Base-by-base conservation (phyloP, 2,797 vertebrate species). In the Pipistrellus pipistrellus region DNA sequence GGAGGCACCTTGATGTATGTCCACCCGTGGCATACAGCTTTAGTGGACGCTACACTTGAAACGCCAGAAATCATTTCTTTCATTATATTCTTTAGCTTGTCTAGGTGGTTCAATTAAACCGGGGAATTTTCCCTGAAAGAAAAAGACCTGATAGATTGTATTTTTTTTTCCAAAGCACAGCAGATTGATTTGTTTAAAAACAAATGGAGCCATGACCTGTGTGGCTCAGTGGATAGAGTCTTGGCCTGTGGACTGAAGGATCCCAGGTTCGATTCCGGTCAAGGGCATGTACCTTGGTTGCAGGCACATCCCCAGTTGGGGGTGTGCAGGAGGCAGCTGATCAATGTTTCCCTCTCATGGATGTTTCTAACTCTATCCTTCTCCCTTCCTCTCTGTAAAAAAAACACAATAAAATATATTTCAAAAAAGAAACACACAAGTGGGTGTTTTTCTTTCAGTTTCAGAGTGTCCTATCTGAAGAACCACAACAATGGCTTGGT, bases 51-150 rank as follows among this genome's bases (percentile, higher is more conserved):
- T 90, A 62, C 72, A 53, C 64, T 96, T 86, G 69, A 77, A 41
- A 94, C 76, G 93, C 72, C 55, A 87, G 80, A 64, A 88, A 92
- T 94, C 73, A 90, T 69, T 93, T 27, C 76, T 93, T 95, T 83
- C 64, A n/a, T 83, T 88, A 44, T 93, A 78, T 89, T 88, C 96
- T 14, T 97, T 30, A 90, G 75, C 59, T 90, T 84, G 30, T 72
- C 55, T 72, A 0, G 55, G 8, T 62, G 62, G 64, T 86, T 95
- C 80, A 71, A 2, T 35, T 73, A 88, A 85, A 96, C 78, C 59
- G n/a, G 53, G 62, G n/a, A 69, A 71, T 66, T 80, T 87, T 44
- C 44, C 55, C 10, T 88, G 51, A 46, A 91, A 25, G 14, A 84
- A 72, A 73, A 93, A 92, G n/a, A 59, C 32, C 41, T 0, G 5